phyloP scores from a whole-genome alignment of 2,888 invertebrate genomes.

The Phanerotoma sp. region DNA sequence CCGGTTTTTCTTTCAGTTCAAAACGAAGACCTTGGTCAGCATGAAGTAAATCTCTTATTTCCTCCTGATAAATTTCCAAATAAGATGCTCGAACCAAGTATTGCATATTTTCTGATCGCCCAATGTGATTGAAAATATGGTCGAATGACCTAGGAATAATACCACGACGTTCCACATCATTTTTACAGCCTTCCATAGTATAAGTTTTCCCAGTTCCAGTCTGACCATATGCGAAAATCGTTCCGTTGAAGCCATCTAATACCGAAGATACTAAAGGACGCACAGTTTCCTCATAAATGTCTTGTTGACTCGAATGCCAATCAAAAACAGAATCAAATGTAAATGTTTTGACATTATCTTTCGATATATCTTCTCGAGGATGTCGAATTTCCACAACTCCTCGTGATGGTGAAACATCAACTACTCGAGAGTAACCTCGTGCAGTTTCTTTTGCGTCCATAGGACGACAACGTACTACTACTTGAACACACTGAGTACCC shows the following conservation, averaged over 20 bases:
- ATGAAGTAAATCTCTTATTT: slow-evolving; percentile 70
- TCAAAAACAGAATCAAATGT: slow-evolving; percentile 99
- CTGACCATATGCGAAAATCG: slow-evolving; percentile 99
- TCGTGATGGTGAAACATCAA: slow-evolving; percentile 80
- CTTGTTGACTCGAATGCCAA: slow-evolving; percentile 83
- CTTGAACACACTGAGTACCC: slow-evolving; percentile 79
- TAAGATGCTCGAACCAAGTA: slow-evolving; percentile 96
- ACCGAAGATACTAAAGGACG: slow-evolving; percentile 93
- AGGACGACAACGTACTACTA: slow-evolving; percentile 95
- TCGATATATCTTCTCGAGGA: slow-evolving; percentile 68
- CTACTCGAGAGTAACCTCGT: slow-evolving; percentile 75
- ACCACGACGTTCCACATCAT: slow-evolving; percentile 73
- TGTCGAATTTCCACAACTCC: slow-evolving; percentile 91
- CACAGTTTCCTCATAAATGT: slow-evolving; percentile 95
- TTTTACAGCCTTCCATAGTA: slow-evolving; percentile 73
- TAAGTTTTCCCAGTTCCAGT: slow-evolving; percentile 92
- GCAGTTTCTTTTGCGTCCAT: slow-evolving; percentile 83
- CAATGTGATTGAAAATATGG: slow-evolving; percentile 96
- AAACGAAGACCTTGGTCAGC: slow-evolving; percentile 70
- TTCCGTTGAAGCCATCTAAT: slow-evolving; percentile 97
- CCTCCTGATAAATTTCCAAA: slow-evolving; percentile 95
- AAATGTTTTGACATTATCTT: slow-evolving; percentile 86
- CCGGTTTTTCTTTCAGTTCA: slow-evolving; percentile 75
- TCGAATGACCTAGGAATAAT: slow-evolving; percentile 96
- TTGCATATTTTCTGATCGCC: slow-evolving; percentile 87